Evolutionary conservation across 2,888 invertebrate genomes (phyloP), one percentile per base, ranked within the genome.

Genomic region (Amiota minor): DNA sequence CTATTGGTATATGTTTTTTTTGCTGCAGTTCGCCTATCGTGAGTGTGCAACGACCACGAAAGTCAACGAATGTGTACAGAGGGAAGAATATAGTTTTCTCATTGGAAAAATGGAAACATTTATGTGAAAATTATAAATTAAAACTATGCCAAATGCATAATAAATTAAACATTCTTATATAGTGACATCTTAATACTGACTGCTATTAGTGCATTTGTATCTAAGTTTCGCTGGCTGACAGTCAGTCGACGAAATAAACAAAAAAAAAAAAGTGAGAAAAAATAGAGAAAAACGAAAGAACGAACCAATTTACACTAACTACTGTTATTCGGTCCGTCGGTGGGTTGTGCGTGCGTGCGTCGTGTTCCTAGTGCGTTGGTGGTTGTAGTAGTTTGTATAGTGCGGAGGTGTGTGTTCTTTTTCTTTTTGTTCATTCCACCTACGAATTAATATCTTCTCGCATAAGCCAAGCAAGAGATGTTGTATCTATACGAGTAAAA

Each of bases 401-500:
- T 56, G 56, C n/a, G 56, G 18, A 56, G 56, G 56, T 16, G 56
- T 56, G 16, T 56, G 56, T 50, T 1, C 18, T n/a, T 56, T 18
- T 16, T 56, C 14, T 18, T n/a, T 18, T 9, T 56, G 18, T 18
- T 18, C 18, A 56, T 18, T n/a, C 56, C 56, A 56, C 16, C 56
- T 18, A 18, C 56, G 20, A 56, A n/a, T n/a, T n/a, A n/a, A 56
- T 18, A 56, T 16, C n/a, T 56, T 56, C 56, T 35, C 35, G 35
- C 35, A 35, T 23, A 23, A 23, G 23, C 23, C 35, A 35, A 35
- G 35, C 35, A 18, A 56, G 56, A 56, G 16, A 47, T 65, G 46
- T 65, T 85, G 82, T 82, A 84, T 82, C 82, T 82, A 82, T 82
- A 82, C 82, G 77, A 85, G 84, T 76, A 81, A 23, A 61, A 59